Base-by-base conservation (phyloP, 1,140 invertebrate species). In the Eciton burchellii region DNA sequence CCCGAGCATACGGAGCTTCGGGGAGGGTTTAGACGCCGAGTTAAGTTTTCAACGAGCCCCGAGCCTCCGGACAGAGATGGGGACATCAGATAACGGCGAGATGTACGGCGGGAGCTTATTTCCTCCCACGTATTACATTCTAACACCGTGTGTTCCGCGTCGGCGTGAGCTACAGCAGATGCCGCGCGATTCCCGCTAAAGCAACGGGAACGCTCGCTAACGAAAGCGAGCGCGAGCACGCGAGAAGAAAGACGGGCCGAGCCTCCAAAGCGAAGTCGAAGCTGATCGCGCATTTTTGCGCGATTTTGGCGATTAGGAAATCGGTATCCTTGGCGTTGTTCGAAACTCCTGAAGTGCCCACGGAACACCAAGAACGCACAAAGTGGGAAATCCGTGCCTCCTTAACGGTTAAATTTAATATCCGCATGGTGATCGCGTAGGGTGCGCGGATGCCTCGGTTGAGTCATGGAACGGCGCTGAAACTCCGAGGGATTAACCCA, bases 51-150 rank as follows among this genome's bases (percentile, higher is more conserved):
- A 88, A 85, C 89, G 84, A 66, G 43, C 49, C 65, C 49, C 49
- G 45, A 54, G 66, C 68, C 65, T 63, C 56, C 2, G 35, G 79
- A n/a, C n/a, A n/a, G n/a, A 84, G 88, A 87, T 88, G 83, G 86
- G 82, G 70, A 84, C 88, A 90, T 91, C 90, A 91, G 91, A 91
- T 91, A 91, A 88, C 85, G 29, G 35, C 81, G 62, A 82, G 86
- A 90, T 90, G 87, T 91, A 91, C 88, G 86, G 74, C 56, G 81
- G 45, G 60, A 88, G 86, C 87, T 91, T 91, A 91, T 90, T 91
- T 91, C 90, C 85, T 91, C 81, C 87, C 85, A 84, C 83, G 81
- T 86, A 90, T 88, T 89, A 90, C 86, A 88, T 89, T 89, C 84
- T 62, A 74, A 63, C 63, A 66, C 63, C 24, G 74, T 21, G 68